Percentiles rank a stretch among this genome's conserved stretches.
These are phyloP conservation scores for Siniperca knerii DNA, from an alignment of 2,113 vertebrate genomes.

Conservation along the genomic window DNA sequence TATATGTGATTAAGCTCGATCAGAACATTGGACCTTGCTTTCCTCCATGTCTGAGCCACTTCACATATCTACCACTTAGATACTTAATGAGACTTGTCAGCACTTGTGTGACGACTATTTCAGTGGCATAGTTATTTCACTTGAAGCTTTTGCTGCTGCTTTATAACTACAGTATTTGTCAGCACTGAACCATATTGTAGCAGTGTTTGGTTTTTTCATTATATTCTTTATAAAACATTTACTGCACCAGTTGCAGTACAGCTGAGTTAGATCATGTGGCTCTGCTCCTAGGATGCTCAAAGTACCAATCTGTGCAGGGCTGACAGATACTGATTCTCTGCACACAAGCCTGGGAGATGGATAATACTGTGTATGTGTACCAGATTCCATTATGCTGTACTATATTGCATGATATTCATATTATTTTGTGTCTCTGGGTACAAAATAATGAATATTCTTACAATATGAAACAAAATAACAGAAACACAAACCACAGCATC, in stretches of 20 bases:
- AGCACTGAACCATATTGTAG: not conserved
- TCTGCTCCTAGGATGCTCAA: conserved; percentile 3
- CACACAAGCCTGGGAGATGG: conserved; percentile 6
- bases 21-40: too few species aligned
- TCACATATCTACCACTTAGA: not conserved
- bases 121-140: not conserved
- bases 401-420: conserved; percentile 12
- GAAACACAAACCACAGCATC: not conserved
- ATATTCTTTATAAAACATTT: conserved; percentile 32
- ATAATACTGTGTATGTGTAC: not conserved
- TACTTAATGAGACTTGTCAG: not conserved
- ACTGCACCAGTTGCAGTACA: not conserved
- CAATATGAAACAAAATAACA: not conserved
- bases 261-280: conserved; percentile 17
- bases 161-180: not conserved
- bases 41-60: not conserved
- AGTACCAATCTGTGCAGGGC: not conserved
- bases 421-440: conserved; percentile 19
- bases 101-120: not conserved
- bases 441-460: conserved; percentile 20
- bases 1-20: too few species aligned
- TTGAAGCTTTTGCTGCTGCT: not conserved
- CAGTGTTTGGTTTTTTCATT: not conserved
- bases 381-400: conserved; percentile 15
- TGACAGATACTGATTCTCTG: conserved; percentile 18